Conservation (phyloP, 2,888 invertebrate species). For the Frankliniella intonsa region DNA sequence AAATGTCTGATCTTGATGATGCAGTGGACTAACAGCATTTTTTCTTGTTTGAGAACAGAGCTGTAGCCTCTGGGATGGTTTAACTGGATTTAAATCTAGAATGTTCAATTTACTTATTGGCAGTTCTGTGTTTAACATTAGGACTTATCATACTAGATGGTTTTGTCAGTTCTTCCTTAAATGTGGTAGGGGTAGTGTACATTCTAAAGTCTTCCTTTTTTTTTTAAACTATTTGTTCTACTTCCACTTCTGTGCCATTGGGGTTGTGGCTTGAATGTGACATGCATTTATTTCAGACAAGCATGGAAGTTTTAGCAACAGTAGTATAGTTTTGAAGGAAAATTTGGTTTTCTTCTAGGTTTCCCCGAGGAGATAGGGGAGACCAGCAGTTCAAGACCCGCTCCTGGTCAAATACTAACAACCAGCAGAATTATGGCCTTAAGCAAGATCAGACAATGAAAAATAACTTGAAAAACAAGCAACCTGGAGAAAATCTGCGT, state of each 20-base stretch:
- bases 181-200: no score
- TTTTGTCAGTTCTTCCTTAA: no score
- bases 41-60: neutral
- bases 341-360: neutral
- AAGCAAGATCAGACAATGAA: constrained; percentile 29
- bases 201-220: neutral
- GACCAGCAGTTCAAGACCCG: constrained; percentile 31
- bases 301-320: neutral
- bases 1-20: neutral
- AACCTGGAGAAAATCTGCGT: constrained; percentile 68
- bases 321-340: neutral
- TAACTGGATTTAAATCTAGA: no score
- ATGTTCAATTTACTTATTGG: no score
- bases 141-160: no score
- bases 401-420: constrained; percentile 14
- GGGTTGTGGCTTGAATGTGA: neutral
- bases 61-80: neutral
- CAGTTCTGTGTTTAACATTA: no score
- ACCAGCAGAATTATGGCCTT: constrained; percentile 27
- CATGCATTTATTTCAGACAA: neutral
- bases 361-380: constrained; percentile 31
- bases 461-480: constrained; percentile 52
- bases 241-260: neutral
- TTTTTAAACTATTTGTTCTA: neutral
- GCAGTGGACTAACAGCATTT: neutral